Percentiles rank a stretch among this genome's conserved stretches.
Evolutionary conservation across 2,888 invertebrate genomes (phyloP).

Genomic region (Synanthedon formicaeformis): DNA sequence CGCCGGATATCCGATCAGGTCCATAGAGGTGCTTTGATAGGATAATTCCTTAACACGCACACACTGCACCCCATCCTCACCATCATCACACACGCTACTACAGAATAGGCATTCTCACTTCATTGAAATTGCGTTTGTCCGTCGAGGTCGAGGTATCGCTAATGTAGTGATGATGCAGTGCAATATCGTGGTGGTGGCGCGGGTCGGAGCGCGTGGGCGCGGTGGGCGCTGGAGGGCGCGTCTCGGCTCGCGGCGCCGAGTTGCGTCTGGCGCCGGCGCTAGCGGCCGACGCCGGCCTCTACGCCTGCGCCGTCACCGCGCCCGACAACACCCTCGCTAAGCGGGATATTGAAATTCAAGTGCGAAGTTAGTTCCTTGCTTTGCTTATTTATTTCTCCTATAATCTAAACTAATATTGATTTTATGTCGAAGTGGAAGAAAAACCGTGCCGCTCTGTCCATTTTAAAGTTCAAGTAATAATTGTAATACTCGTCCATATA

Average conservation of each 20-base stretch:
- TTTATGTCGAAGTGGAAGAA: too few species aligned
- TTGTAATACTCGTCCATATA: too few species aligned
- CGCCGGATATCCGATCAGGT: conserved; percentile 86
- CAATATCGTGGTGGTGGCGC: conserved; percentile 64
- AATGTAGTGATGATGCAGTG: conserved; percentile 34
- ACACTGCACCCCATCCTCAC: background rate
- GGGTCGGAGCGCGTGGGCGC: conserved; percentile 43
- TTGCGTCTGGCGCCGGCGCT: conserved; percentile 43
- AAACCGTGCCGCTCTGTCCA: too few species aligned
- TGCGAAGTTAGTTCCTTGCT: conserved; percentile 72
- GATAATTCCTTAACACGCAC: conserved; percentile 32
- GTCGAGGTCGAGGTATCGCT: background rate
- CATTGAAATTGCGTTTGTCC: too few species aligned
- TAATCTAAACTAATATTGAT: background rate
- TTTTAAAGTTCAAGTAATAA: too few species aligned
- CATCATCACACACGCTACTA: background rate
- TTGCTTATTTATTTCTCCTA: background rate
- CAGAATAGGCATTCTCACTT: too few species aligned
- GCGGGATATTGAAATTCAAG: conserved; percentile 76
- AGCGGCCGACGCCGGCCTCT: conserved; percentile 78
- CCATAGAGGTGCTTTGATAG: conserved; percentile 62
- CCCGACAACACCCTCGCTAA: conserved; percentile 77
- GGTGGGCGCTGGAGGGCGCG: conserved; percentile 49
- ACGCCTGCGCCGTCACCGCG: conserved; percentile 81
- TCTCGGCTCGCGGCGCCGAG: conserved; percentile 41